Evolutionary conservation across 2,797 vertebrate species (phyloP), one percentile per base, ranked within the genome.

Genomic region (Acanthurus lineatus): DNA sequence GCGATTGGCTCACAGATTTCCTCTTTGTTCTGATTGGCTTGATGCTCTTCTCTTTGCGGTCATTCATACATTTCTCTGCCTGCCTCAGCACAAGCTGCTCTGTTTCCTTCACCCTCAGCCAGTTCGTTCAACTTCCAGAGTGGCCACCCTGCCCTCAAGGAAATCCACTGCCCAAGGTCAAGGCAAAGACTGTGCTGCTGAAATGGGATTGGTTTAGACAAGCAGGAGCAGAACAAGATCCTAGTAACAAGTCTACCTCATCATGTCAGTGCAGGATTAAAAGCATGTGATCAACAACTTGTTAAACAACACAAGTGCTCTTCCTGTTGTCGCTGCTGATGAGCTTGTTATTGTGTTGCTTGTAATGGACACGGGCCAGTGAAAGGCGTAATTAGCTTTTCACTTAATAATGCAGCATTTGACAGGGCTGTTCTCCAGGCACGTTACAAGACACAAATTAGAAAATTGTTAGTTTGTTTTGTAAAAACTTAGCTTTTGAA

Each of bases 31-130:
- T 45, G 85, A 95, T 95, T 96, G 94, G 95, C 73, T 74, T 5
- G 49, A 32, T 56, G 72, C 77, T 45, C 42, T 44, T 42, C 84
- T 93, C 87, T 93, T 88, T 86, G 72, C 92, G 91, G 93, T 95
- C 96, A 96, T 96, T 96, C 96, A 96, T 96, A 95, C 88, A 94
- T 95, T 95, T 93, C 84, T 83, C 79, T 90, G 90, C 89, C 91
- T 92, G 91, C 82, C 88, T 93, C 90, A 91, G 92, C 91, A 92
- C 69, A 73, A 81, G 82, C 68, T 78, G 59, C 85, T 45, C 69
- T 20, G 69, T 80, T 88, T 83, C 82, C 81, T 90, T 82, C 85
- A 71, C 86, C 84, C 83, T 77, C 79, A 80, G 86, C 82, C 83
- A 19, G 83, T 89, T 85, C 48, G 86, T 81, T 88, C 83, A 90